Conservation (phyloP, 2,888 invertebrate genomes). For the Seira ritae region DNA sequence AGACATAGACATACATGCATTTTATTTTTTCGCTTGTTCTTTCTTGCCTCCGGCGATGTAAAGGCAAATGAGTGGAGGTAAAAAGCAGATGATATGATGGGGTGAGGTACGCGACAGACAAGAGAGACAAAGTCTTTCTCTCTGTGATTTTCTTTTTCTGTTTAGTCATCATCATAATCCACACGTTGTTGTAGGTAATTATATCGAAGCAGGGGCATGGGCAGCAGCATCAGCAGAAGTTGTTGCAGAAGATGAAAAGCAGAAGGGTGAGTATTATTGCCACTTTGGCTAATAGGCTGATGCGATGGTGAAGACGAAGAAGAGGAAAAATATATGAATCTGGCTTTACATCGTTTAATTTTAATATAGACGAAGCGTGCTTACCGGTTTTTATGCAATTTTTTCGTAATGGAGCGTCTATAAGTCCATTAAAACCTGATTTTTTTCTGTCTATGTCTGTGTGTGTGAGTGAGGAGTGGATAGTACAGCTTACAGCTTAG, state of each 20-base stretch:
- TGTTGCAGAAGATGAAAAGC: too few species aligned
- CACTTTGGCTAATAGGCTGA: too few species aligned
- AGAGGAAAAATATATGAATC: constrained; percentile 46
- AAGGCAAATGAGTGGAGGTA: constrained; percentile 59
- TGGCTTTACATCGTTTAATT: constrained; percentile 23
- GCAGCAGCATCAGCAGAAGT: too few species aligned
- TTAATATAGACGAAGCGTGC: constrained; percentile 54
- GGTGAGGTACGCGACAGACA: constrained; percentile 59
- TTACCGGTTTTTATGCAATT: constrained; percentile 59
- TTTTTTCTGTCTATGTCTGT: too few species aligned
- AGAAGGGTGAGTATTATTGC: too few species aligned
- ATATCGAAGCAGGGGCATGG: too few species aligned
- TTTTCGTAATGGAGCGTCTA: not conserved
- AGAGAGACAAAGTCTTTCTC: constrained; percentile 46
- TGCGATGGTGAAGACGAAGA: constrained; percentile 18
- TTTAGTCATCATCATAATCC: constrained; percentile 41
- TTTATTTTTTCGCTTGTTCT: constrained; percentile 18
- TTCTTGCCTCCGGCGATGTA: constrained; percentile 51
- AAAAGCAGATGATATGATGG: constrained; percentile 17
- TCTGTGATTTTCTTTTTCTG: constrained; percentile 30
- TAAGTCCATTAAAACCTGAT: too few species aligned
- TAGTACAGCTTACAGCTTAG: too few species aligned
- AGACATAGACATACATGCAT: too few species aligned
- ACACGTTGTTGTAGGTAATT: too few species aligned
- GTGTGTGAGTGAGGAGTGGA: too few species aligned